Evolutionary conservation across 2,797 vertebrate genomes (phyloP).

Genomic region (Acipenser ruthenus): DNA sequence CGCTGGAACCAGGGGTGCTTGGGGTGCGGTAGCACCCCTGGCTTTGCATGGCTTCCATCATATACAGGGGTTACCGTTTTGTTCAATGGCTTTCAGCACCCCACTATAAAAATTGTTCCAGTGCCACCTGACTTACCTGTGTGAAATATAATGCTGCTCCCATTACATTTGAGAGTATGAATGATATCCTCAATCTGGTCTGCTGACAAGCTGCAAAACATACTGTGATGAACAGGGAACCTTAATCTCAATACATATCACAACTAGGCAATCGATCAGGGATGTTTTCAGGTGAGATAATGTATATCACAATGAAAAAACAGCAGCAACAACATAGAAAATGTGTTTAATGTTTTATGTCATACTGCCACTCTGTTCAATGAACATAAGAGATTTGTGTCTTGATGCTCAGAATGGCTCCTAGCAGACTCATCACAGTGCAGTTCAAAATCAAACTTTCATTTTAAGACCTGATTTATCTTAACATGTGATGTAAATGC

Average conservation of each 20-base stretch:
- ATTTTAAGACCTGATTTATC: slow-evolving; percentile 27
- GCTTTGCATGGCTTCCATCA: too few species aligned
- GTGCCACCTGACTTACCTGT: too few species aligned
- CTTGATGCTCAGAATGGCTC: too few species aligned
- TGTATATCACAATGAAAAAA: not conserved
- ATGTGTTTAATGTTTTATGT: slow-evolving; percentile 47
- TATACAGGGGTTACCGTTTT: too few species aligned
- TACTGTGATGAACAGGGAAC: slow-evolving; percentile 12
- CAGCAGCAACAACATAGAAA: not conserved
- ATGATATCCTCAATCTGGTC: slow-evolving; percentile 31
- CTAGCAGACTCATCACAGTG: slow-evolving; percentile 8
- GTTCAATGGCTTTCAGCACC: too few species aligned
- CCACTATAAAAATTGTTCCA: too few species aligned
- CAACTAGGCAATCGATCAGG: slow-evolving; percentile 2
- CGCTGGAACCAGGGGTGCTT: too few species aligned
- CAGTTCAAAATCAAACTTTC: slow-evolving; percentile 32
- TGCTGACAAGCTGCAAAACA: slow-evolving; percentile 34
- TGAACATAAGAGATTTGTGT: slow-evolving; percentile 14
- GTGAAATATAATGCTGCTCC: slow-evolving; percentile 19
- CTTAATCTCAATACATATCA: slow-evolving; percentile 4
- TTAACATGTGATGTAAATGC: slow-evolving; percentile 15
- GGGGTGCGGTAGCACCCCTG: too few species aligned
- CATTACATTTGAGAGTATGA: slow-evolving; percentile 42
- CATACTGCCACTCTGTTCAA: slow-evolving; percentile 40
- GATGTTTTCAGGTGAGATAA: not conserved